phyloP scores from a whole-genome alignment of 1,140 invertebrate species.

The Polyergus mexicanus region DNA sequence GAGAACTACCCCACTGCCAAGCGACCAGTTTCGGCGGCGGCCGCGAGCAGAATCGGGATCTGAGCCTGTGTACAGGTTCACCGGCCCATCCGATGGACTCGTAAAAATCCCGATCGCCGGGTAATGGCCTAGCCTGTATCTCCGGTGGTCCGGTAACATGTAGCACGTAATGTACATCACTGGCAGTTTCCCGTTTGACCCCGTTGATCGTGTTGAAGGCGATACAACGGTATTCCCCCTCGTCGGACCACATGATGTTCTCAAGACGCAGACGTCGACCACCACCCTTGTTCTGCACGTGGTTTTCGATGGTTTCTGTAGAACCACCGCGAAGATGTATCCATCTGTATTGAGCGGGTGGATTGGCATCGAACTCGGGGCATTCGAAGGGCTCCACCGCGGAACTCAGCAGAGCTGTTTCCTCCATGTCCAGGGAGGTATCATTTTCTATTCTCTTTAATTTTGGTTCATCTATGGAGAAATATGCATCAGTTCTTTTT shows the following conservation, averaged over 20 bases:
- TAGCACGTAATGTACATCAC: constrained; percentile 80
- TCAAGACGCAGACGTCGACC: constrained; percentile 79
- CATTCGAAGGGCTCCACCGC: constrained; percentile 92
- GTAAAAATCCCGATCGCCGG: constrained; percentile 77
- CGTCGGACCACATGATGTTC: constrained; percentile 84
- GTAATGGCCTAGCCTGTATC: constrained; percentile 81
- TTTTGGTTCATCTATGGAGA: constrained; percentile 90
- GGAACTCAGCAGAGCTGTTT: constrained; percentile 84
- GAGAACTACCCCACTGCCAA: constrained; percentile 85
- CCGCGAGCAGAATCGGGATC: constrained; percentile 83
- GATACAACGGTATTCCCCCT: constrained; percentile 83
- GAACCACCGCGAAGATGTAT: constrained; percentile 81
- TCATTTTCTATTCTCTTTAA: constrained; percentile 91
- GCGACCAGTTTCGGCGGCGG: constrained; percentile 83
- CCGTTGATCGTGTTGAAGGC: constrained; percentile 85
- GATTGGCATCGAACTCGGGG: constrained; percentile 93
- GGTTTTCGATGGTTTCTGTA: constrained; percentile 80
- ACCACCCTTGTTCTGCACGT: constrained; percentile 71
- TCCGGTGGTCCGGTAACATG: constrained; percentile 84
- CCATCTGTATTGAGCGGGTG: constrained; percentile 90
- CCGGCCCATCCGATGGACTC: constrained; percentile 84
- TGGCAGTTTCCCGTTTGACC: constrained; percentile 80
- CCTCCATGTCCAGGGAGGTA: constrained; percentile 84
- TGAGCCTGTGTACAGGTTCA: constrained; percentile 81
- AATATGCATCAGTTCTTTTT: not conserved